phyloP scores from a whole-genome alignment of 2,797 vertebrate genomes.

The Sebastes trivittatus region DNA sequence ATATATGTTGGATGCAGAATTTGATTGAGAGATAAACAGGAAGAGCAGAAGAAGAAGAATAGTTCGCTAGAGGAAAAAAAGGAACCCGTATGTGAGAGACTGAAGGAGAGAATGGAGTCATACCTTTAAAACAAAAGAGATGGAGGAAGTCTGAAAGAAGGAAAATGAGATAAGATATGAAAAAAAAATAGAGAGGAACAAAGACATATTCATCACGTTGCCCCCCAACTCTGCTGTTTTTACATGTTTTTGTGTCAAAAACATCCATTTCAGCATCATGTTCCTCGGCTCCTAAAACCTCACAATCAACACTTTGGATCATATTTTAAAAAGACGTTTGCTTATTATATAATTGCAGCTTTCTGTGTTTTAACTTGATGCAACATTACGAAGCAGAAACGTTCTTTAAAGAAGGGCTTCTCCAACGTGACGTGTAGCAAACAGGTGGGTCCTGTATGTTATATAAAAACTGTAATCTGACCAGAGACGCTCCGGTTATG shows the following conservation, averaged over 20 bases:
- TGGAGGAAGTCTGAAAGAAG: constrained; percentile 44
- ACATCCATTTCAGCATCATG: constrained; percentile 7
- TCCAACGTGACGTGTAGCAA: not conserved
- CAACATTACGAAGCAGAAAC: constrained; percentile 6
- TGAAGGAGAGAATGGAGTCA: constrained; percentile 35
- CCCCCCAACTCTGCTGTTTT: constrained; percentile 9
- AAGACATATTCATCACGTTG: constrained; percentile 32
- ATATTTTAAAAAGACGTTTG: constrained; percentile 9
- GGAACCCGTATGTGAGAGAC: constrained; percentile 44
- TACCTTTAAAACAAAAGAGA: constrained; percentile 19
- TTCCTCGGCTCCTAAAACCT: constrained; percentile 44
- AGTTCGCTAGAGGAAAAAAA: not conserved
- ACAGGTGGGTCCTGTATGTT: constrained; percentile 15
- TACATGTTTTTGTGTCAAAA: not conserved
- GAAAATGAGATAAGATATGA: constrained; percentile 1
- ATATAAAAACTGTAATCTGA: constrained; percentile 8
- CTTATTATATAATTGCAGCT: constrained; percentile 37
- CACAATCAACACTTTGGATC: constrained; percentile 21
- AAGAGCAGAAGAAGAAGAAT: not conserved
- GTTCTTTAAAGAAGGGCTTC: constrained; percentile 43
- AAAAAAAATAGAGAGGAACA: constrained; percentile 14
- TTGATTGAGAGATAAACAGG: not conserved
- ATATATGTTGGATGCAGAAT: not conserved
- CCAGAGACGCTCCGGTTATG: constrained; percentile 31
- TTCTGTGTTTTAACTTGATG: constrained; percentile 20